Evolutionary conservation across 2,888 invertebrate species (phyloP).

Genomic region (Geotrupes spiniger): DNA sequence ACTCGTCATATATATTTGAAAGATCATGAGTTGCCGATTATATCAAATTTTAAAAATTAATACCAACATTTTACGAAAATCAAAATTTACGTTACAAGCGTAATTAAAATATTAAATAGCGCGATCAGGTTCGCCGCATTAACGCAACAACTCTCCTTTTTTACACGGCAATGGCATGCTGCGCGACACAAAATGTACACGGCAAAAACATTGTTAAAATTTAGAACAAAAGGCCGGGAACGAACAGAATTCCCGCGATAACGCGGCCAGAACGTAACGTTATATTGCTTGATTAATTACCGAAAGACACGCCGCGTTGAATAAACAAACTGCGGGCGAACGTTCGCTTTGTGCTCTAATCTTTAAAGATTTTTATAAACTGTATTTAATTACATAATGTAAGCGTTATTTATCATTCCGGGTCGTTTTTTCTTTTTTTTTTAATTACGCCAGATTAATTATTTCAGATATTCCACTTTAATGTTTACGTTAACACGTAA

Average conservation of each 20-base stretch:
- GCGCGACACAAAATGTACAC: neutral
- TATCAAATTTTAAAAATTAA: too few species aligned
- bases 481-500: too few species aligned
- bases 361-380: conserved; percentile 9
- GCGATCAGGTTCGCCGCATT: too few species aligned
- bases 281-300: conserved; percentile 36
- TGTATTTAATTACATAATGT: conserved; percentile 6
- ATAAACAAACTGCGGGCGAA: conserved; percentile 31
- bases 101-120: too few species aligned
- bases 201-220: conserved; percentile 8
- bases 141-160: too few species aligned
- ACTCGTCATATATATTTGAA: too few species aligned
- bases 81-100: too few species aligned
- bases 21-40: too few species aligned
- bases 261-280: conserved; percentile 18
- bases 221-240: conserved; percentile 3
- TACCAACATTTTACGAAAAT: too few species aligned
- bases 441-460: neutral
- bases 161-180: too few species aligned
- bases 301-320: conserved; percentile 35
- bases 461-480: conserved; percentile 1
- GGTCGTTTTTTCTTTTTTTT: neutral
- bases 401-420: conserved; percentile 1
- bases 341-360: conserved; percentile 9
- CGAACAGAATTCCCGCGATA: conserved; percentile 6